A percentile compares a stretch with the other conserved stretches of the same genome.
These are phyloP conservation scores for Gila orcuttii DNA, from an alignment of 2,113 vertebrate genomes.

Conservation along the genomic window DNA sequence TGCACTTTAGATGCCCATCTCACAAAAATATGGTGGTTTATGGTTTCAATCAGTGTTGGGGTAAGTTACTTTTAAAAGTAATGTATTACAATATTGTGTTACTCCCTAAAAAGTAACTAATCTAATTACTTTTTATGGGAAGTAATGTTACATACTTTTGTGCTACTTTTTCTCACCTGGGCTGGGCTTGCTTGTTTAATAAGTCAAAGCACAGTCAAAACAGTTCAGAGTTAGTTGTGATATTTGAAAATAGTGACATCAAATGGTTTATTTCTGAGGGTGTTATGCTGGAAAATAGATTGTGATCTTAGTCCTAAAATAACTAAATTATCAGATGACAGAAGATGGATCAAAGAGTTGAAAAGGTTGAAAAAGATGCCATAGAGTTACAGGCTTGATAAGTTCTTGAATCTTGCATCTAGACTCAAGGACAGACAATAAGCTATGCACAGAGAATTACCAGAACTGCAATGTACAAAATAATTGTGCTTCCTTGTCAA, in stretches of 20 bases:
- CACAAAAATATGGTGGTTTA: background rate
- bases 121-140: no score
- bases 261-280: background rate
- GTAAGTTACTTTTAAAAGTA: no score
- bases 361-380: background rate
- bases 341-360: background rate
- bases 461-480: background rate
- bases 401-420: background rate
- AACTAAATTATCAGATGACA: background rate
- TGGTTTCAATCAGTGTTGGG: background rate
- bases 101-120: no score
- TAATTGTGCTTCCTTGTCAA: conserved; percentile 1
- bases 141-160: no score
- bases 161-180: no score
- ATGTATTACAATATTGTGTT: no score
- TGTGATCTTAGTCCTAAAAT: background rate
- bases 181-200: no score
- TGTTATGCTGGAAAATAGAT: background rate
- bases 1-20: background rate
- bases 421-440: background rate
- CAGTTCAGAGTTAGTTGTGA: background rate
- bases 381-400: background rate
- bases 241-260: background rate
- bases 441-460: background rate
- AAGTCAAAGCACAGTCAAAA: background rate